Percentiles rank a stretch among this genome's conserved stretches.
Conservation (phyloP, 2,797 vertebrate genomes). For the Arctocebus calabarensis region DNA sequence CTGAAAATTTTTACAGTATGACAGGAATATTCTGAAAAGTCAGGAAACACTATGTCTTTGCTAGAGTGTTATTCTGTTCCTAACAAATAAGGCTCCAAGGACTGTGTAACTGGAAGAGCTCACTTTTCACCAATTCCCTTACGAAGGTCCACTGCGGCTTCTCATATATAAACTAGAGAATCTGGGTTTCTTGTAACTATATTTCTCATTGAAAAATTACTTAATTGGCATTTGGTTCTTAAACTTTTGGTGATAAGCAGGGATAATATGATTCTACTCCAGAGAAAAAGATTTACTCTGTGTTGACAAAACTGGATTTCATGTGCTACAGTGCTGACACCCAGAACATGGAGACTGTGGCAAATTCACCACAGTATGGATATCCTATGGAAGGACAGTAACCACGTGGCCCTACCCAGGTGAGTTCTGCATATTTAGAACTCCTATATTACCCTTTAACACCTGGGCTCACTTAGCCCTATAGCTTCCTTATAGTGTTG, state of each 20-base stretch:
- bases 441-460: background rate
- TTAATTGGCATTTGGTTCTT: background rate
- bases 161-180: background rate
- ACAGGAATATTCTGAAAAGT: conserved; percentile 53
- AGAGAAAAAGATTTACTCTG: background rate
- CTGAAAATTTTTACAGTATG: conserved; percentile 41
- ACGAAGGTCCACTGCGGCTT: background rate
- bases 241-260: background rate
- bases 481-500: background rate
- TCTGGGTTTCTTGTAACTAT: background rate
- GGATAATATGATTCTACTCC: background rate
- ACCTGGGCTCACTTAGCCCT: background rate
- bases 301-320: conserved; percentile 5
- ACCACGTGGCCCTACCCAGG: background rate
- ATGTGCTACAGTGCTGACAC: background rate
- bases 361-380: background rate
- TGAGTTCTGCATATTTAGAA: background rate
- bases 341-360: background rate
- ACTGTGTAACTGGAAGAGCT: background rate
- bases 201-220: conserved; percentile 32
- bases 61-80: background rate
- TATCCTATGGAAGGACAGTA: background rate
- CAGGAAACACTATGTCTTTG: conserved; percentile 50
- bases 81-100: conserved; percentile 73
- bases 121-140: background rate